These are phyloP conservation scores for Bruchidius siliquastri DNA, from an alignment of 2,888 invertebrate species.

Conservation along the genomic window DNA sequence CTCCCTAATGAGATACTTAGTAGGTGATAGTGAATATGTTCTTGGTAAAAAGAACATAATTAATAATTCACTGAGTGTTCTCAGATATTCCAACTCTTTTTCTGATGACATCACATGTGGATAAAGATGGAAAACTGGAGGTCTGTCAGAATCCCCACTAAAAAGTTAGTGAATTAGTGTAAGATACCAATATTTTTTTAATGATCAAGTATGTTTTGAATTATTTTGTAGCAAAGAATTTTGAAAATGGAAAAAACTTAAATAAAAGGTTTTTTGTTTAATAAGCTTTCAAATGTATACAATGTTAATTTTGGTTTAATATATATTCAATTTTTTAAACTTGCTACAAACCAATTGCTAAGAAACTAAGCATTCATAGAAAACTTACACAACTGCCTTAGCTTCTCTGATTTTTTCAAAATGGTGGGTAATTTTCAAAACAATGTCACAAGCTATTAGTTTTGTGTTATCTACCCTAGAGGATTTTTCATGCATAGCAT, in stretches of 20 bases:
- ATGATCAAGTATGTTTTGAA: no score
- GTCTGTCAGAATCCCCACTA: conserved; percentile 59
- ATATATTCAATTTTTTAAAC: not conserved
- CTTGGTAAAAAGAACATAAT: conserved; percentile 77
- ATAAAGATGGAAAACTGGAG: conserved; percentile 68
- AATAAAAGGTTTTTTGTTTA: no score
- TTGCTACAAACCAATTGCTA: no score
- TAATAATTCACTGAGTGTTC: conserved; percentile 77
- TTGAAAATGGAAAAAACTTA: no score
- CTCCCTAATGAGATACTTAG: conserved; percentile 77
- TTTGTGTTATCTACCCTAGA: conserved; percentile 75
- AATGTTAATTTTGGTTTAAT: no score
- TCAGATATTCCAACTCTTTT: conserved; percentile 73
- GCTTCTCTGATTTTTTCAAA: conserved; percentile 80
- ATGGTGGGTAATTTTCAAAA: conserved; percentile 75
- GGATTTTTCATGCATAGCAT: conserved; percentile 68
- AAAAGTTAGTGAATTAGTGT: conserved; percentile 23
- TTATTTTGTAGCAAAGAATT: no score
- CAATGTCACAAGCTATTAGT: conserved; percentile 77
- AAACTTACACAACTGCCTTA: conserved; percentile 67
- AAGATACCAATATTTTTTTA: no score
- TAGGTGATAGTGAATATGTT: conserved; percentile 72
- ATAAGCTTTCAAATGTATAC: no score
- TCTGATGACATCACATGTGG: conserved; percentile 70
- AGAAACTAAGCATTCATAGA: not conserved